Conservation (phyloP, 1,140 invertebrate genomes). For the Musca vetustissima region DNA sequence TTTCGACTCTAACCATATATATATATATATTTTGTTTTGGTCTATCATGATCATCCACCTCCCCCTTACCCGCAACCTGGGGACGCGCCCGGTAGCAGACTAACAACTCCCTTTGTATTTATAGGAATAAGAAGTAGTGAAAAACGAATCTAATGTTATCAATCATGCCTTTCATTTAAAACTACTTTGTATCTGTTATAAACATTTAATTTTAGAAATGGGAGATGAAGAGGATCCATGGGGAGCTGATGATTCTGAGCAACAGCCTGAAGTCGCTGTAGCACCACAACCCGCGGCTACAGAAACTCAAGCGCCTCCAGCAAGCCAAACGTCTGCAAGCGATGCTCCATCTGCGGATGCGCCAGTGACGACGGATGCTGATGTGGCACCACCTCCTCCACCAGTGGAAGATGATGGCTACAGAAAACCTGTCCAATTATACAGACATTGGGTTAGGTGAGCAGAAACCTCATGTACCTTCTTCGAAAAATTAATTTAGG, state of each 20-base stretch:
- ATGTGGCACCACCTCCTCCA: conserved; percentile 59
- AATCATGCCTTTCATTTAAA: too few species aligned
- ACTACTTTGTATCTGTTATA: too few species aligned
- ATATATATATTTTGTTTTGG: too few species aligned
- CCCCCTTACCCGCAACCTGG: too few species aligned
- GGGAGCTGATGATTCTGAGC: conserved; percentile 45
- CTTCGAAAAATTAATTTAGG: not conserved
- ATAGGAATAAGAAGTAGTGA: too few species aligned
- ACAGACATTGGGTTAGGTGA: conserved; percentile 74
- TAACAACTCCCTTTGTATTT: too few species aligned
- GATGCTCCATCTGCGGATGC: conserved; percentile 45
- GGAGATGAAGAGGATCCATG: conserved; percentile 56
- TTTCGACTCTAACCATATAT: too few species aligned
- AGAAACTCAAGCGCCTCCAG: conserved; percentile 37
- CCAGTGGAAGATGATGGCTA: conserved; percentile 58
- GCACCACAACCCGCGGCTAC: conserved; percentile 31
- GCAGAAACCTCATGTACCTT: too few species aligned
- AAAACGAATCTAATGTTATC: too few species aligned
- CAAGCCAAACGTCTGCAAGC: conserved; percentile 36
- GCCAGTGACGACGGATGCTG: conserved; percentile 50
- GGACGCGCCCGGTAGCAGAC: too few species aligned
- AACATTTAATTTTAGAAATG: too few species aligned
- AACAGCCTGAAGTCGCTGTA: not conserved
- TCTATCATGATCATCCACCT: too few species aligned
- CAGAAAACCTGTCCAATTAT: conserved; percentile 61